Percentiles rank a stretch among this genome's conserved stretches.
Conservation (phyloP, 2,888 invertebrate genomes). For the Lamellibrachia satsuma region DNA sequence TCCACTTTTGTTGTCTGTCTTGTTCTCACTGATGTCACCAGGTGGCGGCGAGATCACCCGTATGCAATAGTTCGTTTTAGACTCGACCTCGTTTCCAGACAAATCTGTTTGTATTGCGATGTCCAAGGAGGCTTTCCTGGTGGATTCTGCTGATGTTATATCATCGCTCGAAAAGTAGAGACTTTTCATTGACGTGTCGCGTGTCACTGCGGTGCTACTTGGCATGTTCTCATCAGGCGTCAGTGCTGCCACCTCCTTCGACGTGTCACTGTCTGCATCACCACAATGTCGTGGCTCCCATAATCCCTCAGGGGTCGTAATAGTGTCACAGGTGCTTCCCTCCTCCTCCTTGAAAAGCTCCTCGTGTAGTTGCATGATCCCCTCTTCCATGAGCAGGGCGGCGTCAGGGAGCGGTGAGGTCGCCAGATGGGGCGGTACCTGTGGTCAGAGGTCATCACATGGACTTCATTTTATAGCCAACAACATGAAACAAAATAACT, state of each 20-base stretch:
- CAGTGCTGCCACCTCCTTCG: not conserved
- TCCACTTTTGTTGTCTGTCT: not conserved
- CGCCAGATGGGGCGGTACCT: conserved; percentile 84
- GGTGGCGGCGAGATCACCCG: not conserved
- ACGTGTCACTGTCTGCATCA: not conserved
- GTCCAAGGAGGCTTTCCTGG: conserved; percentile 17
- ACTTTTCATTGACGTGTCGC: not conserved
- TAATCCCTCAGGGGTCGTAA: not conserved
- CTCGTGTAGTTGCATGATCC: conserved; percentile 48
- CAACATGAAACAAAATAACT: not conserved
- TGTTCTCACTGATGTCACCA: not conserved
- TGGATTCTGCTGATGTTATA: not conserved
- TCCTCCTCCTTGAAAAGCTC: not conserved
- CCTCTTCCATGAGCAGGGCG: conserved; percentile 53
- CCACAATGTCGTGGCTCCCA: not conserved
- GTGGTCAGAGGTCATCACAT: conserved; percentile 32
- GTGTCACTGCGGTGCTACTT: not conserved
- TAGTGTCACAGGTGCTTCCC: not conserved
- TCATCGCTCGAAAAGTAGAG: not conserved
- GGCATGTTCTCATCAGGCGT: not conserved
- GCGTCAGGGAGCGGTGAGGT: conserved; percentile 87
- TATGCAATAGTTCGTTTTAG: conserved; percentile 20
- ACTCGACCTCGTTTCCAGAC: conserved; percentile 29
- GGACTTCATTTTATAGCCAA: not conserved
- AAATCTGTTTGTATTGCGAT: conserved; percentile 33